Evolutionary conservation across 2,888 invertebrate species (phyloP), one percentile per base, ranked within the genome.

Genomic region (Macrostomum cliftonense): DNA sequence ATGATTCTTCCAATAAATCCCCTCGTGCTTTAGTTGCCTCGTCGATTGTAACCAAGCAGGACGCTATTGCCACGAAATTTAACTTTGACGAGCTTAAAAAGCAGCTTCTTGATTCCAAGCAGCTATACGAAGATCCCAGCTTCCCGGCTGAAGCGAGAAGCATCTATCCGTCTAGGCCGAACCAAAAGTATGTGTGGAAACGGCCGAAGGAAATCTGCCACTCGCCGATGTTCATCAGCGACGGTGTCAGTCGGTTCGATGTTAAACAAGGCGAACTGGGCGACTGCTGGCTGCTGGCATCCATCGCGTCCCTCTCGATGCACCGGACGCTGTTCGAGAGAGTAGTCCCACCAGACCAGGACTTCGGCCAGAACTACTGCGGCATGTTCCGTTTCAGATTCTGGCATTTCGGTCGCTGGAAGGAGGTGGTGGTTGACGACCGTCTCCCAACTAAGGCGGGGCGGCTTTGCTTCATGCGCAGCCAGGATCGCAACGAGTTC

Each of bases 281-380:
- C 20, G 52, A 52, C 16, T 52, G 52, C 38, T 52, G 52, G 52
- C 46, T 52, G 5, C 43, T 52, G 17, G 52, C 52, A 7, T 51
- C 53, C 4, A 37, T 53, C 2, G 45, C 52, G 7, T 54, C 54
- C 72, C 74, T 91, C 20, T 89, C 91, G 0, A 74, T 88, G 59
- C 79, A 84, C 62, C 76, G 77, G 53, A 78, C 80, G 63, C 73
- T 89, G 48, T 89, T 93, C 75, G 81, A 83, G 73, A 82, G 86
- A 74, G 84, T 93, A 53, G 87, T 91, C 40, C 89, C 89, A 2
- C 82, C 85, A 61, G 88, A 89, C 65, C 91, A 93, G 71, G 78
- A 79, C 61, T 93, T 91, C 63, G 39, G 79, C 37, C 63, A 62
- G 39, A 83, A 9, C 38, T 95, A 95, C 65, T 85, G 87, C 14